These are phyloP conservation scores for Rhorus exstirpatorius DNA, from an alignment of 2,888 invertebrate species.

Conservation along the genomic window DNA sequence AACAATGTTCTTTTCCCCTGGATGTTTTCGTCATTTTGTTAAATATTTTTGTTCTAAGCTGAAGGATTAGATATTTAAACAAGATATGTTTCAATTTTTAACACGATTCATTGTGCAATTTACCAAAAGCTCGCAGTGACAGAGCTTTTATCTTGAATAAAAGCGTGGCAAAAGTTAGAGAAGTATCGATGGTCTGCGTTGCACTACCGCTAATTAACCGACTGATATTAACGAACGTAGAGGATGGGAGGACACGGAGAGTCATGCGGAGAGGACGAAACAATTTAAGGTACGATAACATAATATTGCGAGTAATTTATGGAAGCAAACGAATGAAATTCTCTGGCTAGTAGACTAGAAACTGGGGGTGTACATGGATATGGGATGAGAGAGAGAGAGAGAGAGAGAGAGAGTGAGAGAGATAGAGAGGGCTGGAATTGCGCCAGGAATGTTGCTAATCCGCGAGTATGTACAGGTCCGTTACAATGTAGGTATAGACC, in stretches of 20 bases:
- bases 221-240: slow-evolving; percentile 55
- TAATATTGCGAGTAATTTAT: slow-evolving; percentile 76
- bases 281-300: slow-evolving; percentile 69
- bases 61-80: too few relatives aligned
- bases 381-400: slow-evolving; percentile 19
- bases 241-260: background rate
- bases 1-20: too few relatives aligned
- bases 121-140: slow-evolving; percentile 37
- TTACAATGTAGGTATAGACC: slow-evolving; percentile 57
- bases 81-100: background rate
- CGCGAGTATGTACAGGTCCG: slow-evolving; percentile 69
- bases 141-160: slow-evolving; percentile 34
- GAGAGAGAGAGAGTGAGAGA: slow-evolving; percentile 38
- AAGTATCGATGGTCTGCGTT: slow-evolving; percentile 12
- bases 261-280: slow-evolving; percentile 51
- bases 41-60: too few relatives aligned
- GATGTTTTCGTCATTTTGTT: too few relatives aligned
- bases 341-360: slow-evolving; percentile 48
- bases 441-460: slow-evolving; percentile 79
- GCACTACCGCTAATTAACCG: slow-evolving; percentile 49
- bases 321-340: slow-evolving; percentile 62
- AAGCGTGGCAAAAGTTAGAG: slow-evolving; percentile 22
- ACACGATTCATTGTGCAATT: background rate
- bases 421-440: slow-evolving; percentile 72
- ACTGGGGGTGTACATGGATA: slow-evolving; percentile 32